Percentiles rank a stretch among this genome's conserved stretches.
phyloP scores from a whole-genome alignment of 1,140 invertebrate genomes.

The Scaptodrosophila lebanonensis region DNA sequence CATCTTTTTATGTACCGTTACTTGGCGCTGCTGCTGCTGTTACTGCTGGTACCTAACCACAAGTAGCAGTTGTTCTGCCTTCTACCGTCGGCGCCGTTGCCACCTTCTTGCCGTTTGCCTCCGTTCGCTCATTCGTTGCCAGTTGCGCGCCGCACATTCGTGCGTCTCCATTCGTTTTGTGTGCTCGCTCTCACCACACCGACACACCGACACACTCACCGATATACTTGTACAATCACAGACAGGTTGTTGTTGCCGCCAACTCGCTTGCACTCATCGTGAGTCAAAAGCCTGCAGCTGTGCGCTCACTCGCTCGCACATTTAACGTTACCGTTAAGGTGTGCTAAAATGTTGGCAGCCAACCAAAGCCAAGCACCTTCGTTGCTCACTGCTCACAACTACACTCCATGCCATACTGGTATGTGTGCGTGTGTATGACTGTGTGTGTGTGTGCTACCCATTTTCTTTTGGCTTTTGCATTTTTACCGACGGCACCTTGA shows the following conservation, averaged over 20 bases:
- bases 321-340: constrained; percentile 55
- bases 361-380: constrained; percentile 75
- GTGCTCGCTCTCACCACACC: constrained; percentile 43
- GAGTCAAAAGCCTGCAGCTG: background rate
- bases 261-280: background rate
- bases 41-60: constrained; percentile 43
- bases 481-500: constrained; percentile 42
- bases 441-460: too few species aligned
- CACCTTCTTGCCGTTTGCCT: constrained; percentile 15
- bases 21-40: constrained; percentile 1
- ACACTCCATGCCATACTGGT: too few species aligned
- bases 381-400: constrained; percentile 22
- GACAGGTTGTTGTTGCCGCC: constrained; percentile 62
- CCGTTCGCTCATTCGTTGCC: constrained; percentile 64
- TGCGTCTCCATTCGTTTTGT: constrained; percentile 57
- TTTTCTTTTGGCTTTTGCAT: constrained; percentile 13
- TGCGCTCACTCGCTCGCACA: constrained; percentile 52
- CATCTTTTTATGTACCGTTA: constrained; percentile 22
- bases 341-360: constrained; percentile 75
- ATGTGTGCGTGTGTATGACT: too few species aligned
- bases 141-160: constrained; percentile 33
- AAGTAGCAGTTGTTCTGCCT: constrained; percentile 63
- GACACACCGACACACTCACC: constrained; percentile 2
- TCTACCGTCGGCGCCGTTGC: background rate
- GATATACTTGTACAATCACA: constrained; percentile 30